phyloP scores from a whole-genome alignment of 2,797 vertebrate species.

The Okamejei kenojei region DNA sequence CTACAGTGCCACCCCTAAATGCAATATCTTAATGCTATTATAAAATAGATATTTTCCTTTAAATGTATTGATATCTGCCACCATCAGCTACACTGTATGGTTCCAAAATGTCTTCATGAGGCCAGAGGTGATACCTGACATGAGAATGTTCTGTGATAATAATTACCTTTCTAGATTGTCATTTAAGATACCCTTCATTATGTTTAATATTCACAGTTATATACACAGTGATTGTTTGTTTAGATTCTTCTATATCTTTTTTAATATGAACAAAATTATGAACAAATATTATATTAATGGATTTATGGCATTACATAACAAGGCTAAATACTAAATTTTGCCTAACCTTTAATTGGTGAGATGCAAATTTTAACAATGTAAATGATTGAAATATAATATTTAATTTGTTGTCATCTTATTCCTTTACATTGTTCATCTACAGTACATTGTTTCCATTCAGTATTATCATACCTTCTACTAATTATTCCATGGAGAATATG shows the following conservation, averaged over 20 bases:
- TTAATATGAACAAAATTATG: neutral
- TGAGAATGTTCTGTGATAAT: slow-evolving; percentile 5
- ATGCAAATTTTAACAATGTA: neutral
- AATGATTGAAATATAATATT: neutral
- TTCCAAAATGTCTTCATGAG: neutral
- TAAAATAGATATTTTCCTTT: neutral
- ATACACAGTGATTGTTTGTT: no score
- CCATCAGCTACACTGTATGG: neutral
- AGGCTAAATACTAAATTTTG: neutral
- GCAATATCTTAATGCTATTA: no score
- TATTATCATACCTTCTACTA: neutral
- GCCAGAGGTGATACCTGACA: neutral
- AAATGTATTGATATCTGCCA: neutral
- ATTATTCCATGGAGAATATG: neutral
- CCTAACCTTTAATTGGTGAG: neutral
- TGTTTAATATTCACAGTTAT: neutral
- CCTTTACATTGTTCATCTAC: neutral
- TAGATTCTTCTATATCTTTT: neutral
- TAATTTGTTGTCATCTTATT: neutral
- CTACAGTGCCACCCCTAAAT: no score
- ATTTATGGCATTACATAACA: neutral
- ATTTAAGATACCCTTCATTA: neutral
- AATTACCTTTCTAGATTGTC: neutral
- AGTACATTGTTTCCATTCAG: neutral
- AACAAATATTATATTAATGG: neutral